Conservation (phyloP, 2,113 vertebrate genomes). For the Apistogramma diplotaenia region DNA sequence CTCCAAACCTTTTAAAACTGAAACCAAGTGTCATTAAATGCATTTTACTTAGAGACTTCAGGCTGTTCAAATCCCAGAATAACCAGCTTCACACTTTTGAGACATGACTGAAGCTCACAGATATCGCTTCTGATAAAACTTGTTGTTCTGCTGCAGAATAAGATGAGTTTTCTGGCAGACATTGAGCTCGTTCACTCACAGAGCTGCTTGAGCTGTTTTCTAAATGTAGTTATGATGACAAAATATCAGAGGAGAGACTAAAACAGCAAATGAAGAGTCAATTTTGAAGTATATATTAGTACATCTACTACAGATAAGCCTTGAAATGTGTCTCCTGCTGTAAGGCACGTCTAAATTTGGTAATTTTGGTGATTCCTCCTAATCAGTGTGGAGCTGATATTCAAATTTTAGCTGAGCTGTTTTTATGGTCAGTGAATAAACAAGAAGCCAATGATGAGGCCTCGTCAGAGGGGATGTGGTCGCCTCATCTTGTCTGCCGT, state of each 20-base stretch:
- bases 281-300: too few relatives aligned
- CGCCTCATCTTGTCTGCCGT: slow-evolving; percentile 34
- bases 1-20: background rate
- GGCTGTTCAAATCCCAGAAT: background rate
- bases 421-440: slow-evolving; percentile 1
- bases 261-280: background rate
- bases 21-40: background rate
- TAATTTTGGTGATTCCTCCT: background rate
- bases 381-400: background rate
- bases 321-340: too few relatives aligned
- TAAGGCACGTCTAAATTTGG: background rate
- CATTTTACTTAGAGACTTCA: background rate
- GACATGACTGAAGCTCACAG: background rate
- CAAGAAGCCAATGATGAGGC: slow-evolving; percentile 3
- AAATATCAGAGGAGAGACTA: rapidly evolving
- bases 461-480: slow-evolving; percentile 54
- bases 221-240: background rate
- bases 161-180: background rate
- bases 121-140: background rate
- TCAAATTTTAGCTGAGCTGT: background rate
- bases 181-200: rapidly evolving
- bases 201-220: background rate
- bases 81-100: background rate
- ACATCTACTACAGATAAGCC: too few relatives aligned
- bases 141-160: background rate